These are phyloP conservation scores for Ammodytes dubius DNA, from an alignment of 2,113 vertebrate species.

Conservation along the genomic window DNA sequence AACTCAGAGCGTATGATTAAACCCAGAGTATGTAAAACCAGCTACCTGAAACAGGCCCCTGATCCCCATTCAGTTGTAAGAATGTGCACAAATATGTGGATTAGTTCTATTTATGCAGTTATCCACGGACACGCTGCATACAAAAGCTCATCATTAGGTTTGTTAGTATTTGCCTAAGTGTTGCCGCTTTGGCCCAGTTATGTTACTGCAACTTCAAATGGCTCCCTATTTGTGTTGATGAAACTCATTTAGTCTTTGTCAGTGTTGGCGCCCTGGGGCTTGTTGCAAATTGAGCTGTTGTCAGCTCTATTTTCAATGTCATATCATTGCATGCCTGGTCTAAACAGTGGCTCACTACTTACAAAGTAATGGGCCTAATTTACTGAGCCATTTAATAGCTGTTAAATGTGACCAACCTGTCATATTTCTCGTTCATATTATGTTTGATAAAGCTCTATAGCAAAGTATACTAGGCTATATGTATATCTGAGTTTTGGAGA, in stretches of 20 bases:
- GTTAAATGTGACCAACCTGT: constrained; percentile 10
- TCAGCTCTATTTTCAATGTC: constrained; percentile 68
- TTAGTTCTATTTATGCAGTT: constrained; percentile 42
- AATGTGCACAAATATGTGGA: constrained; percentile 38
- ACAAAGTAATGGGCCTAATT: constrained; percentile 21
- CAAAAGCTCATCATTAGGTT: constrained; percentile 60
- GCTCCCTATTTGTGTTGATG: constrained; percentile 65
- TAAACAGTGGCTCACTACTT: constrained; percentile 42
- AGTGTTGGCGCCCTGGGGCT: constrained; percentile 59
- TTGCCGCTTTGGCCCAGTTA: constrained; percentile 54
- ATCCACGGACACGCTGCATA: constrained; percentile 41
- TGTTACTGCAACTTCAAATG: constrained; percentile 71
- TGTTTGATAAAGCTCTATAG: neutral
- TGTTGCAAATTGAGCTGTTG: constrained; percentile 70
- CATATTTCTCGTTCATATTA: neutral
- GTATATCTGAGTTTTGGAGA: neutral
- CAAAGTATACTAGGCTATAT: neutral
- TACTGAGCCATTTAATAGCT: constrained; percentile 38
- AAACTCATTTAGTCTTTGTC: constrained; percentile 76
- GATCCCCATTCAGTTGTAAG: constrained; percentile 9
- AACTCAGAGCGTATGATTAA: too few relatives aligned
- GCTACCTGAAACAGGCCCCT: too few relatives aligned
- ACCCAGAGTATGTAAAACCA: too few relatives aligned
- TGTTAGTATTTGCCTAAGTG: constrained; percentile 64
- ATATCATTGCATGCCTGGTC: constrained; percentile 40